Conservation (phyloP, 2,113 vertebrate genomes). For the Alethe diademata region DNA sequence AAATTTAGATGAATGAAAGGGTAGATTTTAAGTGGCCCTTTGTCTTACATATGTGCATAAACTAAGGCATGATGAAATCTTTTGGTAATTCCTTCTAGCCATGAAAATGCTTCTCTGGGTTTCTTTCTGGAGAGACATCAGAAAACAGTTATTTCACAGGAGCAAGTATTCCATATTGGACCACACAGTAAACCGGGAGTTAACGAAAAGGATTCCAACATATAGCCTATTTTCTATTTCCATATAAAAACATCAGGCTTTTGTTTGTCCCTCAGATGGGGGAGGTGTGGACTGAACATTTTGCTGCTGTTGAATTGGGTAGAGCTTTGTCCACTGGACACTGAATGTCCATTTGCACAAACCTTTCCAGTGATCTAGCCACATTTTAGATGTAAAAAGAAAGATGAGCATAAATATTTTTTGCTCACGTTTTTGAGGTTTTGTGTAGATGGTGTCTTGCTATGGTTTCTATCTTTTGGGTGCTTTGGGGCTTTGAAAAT, state of each 20-base stretch:
- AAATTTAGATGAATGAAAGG: not conserved
- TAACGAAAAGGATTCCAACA: not conserved
- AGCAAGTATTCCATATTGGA: constrained; percentile 8
- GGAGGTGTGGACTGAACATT: not conserved
- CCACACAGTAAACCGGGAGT: not conserved
- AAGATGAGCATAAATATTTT: not conserved
- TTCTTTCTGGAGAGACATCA: constrained; percentile 38
- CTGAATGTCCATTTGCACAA: not conserved
- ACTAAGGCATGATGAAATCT: not conserved
- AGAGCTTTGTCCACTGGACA: not conserved
- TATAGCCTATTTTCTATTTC: not conserved
- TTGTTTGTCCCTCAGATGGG: not conserved
- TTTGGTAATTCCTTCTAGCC: not conserved
- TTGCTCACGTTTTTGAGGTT: not conserved
- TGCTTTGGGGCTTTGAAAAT: not conserved
- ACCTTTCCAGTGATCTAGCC: not conserved
- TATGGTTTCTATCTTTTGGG: not conserved
- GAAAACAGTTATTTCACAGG: not conserved
- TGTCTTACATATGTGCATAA: not conserved
- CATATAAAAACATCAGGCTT: not conserved
- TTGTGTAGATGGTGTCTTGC: not conserved
- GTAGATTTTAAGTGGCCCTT: not conserved
- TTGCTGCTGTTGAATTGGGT: not conserved
- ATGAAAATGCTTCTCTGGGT: not conserved
- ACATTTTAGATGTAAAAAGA: not conserved